Evolutionary conservation across 2,888 invertebrate genomes (phyloP).

Genomic region (Pyrrhosoma nymphula): DNA sequence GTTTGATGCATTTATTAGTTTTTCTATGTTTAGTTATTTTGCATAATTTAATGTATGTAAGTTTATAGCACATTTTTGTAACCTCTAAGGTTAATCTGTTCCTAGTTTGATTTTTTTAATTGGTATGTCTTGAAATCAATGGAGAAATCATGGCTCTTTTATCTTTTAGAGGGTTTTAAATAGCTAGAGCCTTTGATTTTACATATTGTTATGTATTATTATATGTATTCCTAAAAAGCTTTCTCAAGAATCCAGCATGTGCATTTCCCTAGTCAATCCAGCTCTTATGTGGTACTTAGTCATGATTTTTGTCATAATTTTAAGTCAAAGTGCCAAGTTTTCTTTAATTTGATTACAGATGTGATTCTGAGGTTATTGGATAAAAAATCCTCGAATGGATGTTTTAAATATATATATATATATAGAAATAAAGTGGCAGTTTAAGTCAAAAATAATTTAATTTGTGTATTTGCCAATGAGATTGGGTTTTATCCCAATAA

Average conservation of each 20-base stretch:
- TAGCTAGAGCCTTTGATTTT: constrained; percentile 43
- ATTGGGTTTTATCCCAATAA: too few species aligned
- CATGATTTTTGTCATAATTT: background rate
- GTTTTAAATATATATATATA: background rate
- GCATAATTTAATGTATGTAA: background rate
- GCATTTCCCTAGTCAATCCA: constrained; percentile 35
- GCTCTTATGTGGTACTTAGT: background rate
- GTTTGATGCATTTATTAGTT: constrained; percentile 54
- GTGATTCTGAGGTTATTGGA: constrained; percentile 30
- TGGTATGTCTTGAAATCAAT: background rate
- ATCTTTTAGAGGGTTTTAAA: background rate
- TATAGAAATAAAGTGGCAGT: background rate
- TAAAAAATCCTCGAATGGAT: background rate
- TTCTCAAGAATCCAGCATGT: background rate
- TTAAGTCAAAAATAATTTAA: too few species aligned
- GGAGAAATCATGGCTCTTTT: background rate
- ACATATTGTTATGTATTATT: constrained; percentile 18
- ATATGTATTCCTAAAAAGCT: background rate
- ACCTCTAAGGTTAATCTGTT: constrained; percentile 24
- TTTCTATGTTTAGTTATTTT: background rate
- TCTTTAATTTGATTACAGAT: constrained; percentile 35
- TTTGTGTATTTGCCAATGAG: too few species aligned
- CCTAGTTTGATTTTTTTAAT: constrained; percentile 29
- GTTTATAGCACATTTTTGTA: constrained; percentile 23
- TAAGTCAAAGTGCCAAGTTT: constrained; percentile 48